Conservation (phyloP, 2,888 invertebrate genomes). For the Antheraea assamensis region DNA sequence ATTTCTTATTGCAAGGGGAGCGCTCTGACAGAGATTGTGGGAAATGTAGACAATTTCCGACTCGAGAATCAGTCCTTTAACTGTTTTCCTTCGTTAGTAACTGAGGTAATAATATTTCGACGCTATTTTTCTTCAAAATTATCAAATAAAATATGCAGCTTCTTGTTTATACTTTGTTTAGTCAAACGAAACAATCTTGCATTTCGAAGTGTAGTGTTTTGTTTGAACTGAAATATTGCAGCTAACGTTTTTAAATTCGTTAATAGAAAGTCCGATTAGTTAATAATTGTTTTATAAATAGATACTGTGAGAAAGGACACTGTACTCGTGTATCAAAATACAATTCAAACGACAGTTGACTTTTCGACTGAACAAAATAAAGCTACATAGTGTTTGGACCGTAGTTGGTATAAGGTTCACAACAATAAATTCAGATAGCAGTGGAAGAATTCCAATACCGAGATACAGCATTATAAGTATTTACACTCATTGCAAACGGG, state of each 20-base stretch:
- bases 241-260: not conserved
- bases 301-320: not conserved
- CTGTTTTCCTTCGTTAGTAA: conserved; percentile 26
- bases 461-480: conserved; percentile 41
- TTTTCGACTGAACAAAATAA: conserved; percentile 1
- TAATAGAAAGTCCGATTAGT: not conserved
- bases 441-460: conserved; percentile 55
- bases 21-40: conserved; percentile 45
- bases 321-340: not conserved
- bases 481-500: conserved; percentile 36
- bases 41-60: conserved; percentile 57
- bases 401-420: conserved; percentile 28
- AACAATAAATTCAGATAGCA: conserved; percentile 51
- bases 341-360: not conserved
- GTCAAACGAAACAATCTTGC: conserved; percentile 27
- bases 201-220: conserved; percentile 20
- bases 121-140: conserved; percentile 34
- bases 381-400: conserved; percentile 25
- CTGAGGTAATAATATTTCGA: conserved; percentile 41
- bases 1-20: conserved; percentile 46
- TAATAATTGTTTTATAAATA: not conserved
- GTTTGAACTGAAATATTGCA: conserved; percentile 8
- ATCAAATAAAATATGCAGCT: conserved; percentile 28
- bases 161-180: conserved; percentile 32
- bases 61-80: conserved; percentile 30